Conservation (phyloP, 2,888 invertebrate species). For the Aleiodes leptofemur region DNA sequence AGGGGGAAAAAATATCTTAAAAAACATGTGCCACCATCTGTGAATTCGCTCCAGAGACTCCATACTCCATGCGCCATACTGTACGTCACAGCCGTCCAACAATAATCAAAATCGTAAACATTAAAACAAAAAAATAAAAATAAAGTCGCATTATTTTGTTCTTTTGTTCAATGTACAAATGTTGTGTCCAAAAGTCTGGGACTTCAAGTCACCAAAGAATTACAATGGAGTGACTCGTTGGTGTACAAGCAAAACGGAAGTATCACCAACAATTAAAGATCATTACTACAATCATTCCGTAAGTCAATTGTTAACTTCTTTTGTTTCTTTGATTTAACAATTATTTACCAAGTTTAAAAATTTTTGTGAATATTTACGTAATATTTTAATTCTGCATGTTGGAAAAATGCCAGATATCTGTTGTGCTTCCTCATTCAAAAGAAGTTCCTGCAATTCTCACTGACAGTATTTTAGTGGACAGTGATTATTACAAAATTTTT, state of each 20-base stretch:
- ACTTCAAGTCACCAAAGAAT: constrained; percentile 76
- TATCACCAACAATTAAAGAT: constrained; percentile 68
- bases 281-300: constrained; percentile 79
- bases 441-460: constrained; percentile 72
- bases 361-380: constrained; percentile 41
- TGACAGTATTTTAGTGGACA: constrained; percentile 74
- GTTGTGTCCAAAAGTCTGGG: constrained; percentile 79
- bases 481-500: constrained; percentile 78
- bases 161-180: constrained; percentile 67
- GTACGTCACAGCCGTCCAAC: neutral
- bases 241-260: constrained; percentile 49
- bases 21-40: constrained; percentile 40
- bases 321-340: neutral
- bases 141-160: constrained; percentile 26
- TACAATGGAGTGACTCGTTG: constrained; percentile 63
- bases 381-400: constrained; percentile 61
- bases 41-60: neutral
- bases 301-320: constrained; percentile 56
- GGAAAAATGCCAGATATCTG: constrained; percentile 76
- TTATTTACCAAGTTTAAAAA: neutral
- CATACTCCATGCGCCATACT: constrained; percentile 1
- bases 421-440: constrained; percentile 77
- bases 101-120: constrained; percentile 21
- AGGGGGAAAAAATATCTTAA: neutral
- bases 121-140: constrained; percentile 13